Conservation (phyloP, 2,113 vertebrate genomes). For the Bubalus kerabau region DNA sequence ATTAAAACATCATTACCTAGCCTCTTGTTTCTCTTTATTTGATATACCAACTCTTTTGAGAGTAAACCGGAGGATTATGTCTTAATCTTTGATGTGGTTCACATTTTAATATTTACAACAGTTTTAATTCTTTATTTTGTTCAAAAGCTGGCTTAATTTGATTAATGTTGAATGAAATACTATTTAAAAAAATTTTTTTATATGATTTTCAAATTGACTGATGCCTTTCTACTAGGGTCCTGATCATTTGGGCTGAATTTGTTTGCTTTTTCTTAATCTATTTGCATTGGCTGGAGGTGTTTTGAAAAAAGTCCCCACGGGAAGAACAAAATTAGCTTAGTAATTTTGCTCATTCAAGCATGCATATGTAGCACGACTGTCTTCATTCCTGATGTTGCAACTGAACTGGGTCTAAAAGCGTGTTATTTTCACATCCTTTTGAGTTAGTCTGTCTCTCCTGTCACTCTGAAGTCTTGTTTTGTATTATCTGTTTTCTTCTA, state of each 20-base stretch:
- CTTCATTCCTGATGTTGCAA: slow-evolving; percentile 63
- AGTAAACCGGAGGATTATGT: not conserved
- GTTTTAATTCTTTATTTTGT: not conserved
- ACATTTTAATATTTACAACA: not conserved
- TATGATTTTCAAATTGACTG: not conserved
- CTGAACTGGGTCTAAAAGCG: slow-evolving; percentile 58
- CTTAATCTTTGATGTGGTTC: not conserved
- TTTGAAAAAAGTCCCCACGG: slow-evolving; percentile 33
- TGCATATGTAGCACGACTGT: not conserved
- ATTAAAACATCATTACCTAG: not conserved
- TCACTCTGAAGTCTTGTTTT: slow-evolving; percentile 72
- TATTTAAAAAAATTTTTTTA: not conserved
- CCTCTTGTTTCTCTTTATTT: not conserved
- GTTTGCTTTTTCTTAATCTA: slow-evolving; percentile 16
- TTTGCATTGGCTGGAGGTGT: slow-evolving; percentile 26
- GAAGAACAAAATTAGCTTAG: slow-evolving; percentile 36
- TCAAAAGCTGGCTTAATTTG: not conserved
- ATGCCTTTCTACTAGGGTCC: not conserved
- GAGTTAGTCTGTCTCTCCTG: slow-evolving; percentile 58
- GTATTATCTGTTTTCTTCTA: slow-evolving; percentile 79
- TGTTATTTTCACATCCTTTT: slow-evolving; percentile 53
- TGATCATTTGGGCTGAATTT: slow-evolving; percentile 10
- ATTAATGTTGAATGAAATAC: not conserved
- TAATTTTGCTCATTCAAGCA: slow-evolving; percentile 45
- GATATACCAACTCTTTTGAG: not conserved